phyloP scores from a whole-genome alignment of 2,888 invertebrate species.

The Noctua janthe region DNA sequence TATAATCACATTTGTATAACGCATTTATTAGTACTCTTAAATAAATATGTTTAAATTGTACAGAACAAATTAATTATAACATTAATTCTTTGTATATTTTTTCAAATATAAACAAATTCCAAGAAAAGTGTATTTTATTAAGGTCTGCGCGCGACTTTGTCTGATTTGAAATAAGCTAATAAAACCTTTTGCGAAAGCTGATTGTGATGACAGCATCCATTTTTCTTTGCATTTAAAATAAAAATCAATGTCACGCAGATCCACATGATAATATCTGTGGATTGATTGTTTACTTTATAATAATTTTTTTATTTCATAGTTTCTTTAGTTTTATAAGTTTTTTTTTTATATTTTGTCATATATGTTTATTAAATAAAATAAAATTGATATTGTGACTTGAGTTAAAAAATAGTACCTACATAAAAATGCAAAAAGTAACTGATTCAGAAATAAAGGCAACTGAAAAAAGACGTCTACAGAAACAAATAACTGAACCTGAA shows the following conservation, averaged over 20 bases:
- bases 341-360: conserved; percentile 4
- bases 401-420: neutral
- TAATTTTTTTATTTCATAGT: neutral
- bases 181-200: neutral
- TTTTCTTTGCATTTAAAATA: neutral
- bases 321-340: neutral
- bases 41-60: conserved; percentile 84
- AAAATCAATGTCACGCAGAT: neutral
- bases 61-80: conserved; percentile 85
- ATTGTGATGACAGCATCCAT: neutral
- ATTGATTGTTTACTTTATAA: conserved; percentile 37
- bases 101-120: conserved; percentile 87
- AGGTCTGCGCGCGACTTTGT: neutral
- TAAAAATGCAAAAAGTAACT: conserved; percentile 16
- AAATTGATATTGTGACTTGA: neutral
- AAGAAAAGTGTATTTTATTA: conserved; percentile 59
- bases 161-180: neutral
- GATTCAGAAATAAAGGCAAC: neutral
- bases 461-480: neutral
- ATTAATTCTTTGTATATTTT: conserved; percentile 88
- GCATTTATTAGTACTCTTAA: conserved; percentile 86
- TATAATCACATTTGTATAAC: conserved; percentile 74
- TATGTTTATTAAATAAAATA: neutral
- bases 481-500: neutral
- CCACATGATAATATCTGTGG: conserved; percentile 6